These are phyloP conservation scores for Eulemur rufifrons DNA, from an alignment of 2,113 vertebrate genomes.

Conservation along the genomic window DNA sequence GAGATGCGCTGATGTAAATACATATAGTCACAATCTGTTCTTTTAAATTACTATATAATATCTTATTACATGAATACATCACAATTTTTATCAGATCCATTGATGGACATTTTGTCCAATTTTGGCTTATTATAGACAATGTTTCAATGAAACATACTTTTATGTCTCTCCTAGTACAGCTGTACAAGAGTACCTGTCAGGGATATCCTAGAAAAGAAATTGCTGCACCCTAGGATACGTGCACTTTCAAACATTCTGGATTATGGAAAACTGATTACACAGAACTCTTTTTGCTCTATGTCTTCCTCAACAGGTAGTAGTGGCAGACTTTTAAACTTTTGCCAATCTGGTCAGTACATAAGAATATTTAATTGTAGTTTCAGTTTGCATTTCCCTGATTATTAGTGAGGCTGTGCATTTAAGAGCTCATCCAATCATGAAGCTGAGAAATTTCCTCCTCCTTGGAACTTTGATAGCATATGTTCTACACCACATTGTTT, in stretches of 20 bases:
- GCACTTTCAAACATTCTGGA: background rate
- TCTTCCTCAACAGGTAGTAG: background rate
- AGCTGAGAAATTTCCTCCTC: background rate
- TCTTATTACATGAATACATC: background rate
- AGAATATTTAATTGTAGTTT: background rate
- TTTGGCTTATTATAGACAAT: background rate
- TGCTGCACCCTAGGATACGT: background rate
- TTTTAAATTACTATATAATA: background rate
- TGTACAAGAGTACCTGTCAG: background rate
- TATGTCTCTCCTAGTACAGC: background rate
- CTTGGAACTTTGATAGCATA: background rate
- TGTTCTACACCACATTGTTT: background rate
- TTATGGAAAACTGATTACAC: background rate
- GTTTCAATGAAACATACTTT: background rate
- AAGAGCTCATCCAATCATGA: background rate
- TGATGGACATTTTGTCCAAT: background rate
- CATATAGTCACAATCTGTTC: background rate
- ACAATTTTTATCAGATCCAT: background rate
- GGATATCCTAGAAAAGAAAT: background rate
- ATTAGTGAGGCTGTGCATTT: background rate
- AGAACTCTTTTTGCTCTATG: background rate
- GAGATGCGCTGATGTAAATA: background rate
- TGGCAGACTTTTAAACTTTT: background rate
- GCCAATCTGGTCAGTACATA: background rate
- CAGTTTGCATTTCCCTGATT: background rate